Percentiles rank a stretch among this genome's conserved stretches.
phyloP scores from a whole-genome alignment of 2,888 invertebrate genomes.

The Maniola hyperantus region DNA sequence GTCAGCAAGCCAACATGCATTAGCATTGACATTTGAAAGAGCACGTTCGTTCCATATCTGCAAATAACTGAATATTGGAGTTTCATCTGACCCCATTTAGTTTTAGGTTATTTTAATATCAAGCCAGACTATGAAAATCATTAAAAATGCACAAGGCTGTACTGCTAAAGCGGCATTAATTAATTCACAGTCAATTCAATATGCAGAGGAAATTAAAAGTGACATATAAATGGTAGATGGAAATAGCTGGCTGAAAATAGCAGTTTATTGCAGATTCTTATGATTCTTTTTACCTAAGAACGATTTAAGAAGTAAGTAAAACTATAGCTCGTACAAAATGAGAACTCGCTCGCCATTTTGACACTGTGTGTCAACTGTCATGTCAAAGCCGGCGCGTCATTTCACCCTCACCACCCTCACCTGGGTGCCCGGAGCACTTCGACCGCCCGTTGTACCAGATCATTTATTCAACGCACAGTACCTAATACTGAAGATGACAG shows the following conservation, averaged over 20 bases:
- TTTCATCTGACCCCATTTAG: slow-evolving; percentile 1
- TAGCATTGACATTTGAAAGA: neutral
- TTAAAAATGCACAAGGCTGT: neutral
- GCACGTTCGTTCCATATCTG: neutral
- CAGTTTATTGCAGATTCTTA: no score
- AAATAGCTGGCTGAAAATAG: neutral
- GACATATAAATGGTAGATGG: no score
- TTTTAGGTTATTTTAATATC: slow-evolving; percentile 4
- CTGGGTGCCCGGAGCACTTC: no score
- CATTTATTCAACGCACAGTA: no score
- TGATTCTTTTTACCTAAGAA: no score
- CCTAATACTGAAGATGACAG: neutral
- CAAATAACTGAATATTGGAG: slow-evolving; percentile 1
- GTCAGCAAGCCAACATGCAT: neutral
- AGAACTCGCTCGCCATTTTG: no score
- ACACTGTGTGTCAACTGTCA: no score
- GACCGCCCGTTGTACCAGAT: no score
- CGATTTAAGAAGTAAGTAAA: no score
- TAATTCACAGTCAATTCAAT: neutral
- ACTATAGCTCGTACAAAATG: no score
- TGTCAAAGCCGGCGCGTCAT: no score
- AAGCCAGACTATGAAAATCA: neutral
- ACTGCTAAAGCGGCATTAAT: neutral
- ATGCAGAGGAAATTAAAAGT: neutral
- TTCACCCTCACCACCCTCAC: no score